Base-by-base conservation (phyloP, 1,140 invertebrate species). In the Pachypeltis micranthus region DNA sequence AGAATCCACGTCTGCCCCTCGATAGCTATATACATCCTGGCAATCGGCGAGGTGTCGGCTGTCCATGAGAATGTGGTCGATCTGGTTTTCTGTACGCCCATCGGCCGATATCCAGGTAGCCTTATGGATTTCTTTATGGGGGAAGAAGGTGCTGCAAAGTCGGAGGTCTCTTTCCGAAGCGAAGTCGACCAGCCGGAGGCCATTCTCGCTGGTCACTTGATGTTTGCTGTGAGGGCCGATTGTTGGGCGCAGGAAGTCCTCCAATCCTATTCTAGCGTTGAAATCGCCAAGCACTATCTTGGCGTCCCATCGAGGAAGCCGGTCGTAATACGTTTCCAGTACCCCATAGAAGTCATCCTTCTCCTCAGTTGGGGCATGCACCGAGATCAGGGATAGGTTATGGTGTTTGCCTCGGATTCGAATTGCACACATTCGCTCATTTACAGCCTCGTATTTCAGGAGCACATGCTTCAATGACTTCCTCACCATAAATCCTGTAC, bases 181-280 rank as follows among this genome's bases (percentile, higher is more conserved):
- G 60, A 72, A 64, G 25, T 64, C 59, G 16, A 65, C 58, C 16
- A 69, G 56, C 56, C 62, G 62, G 24, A 59, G 19, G 3, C 64
- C 68, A 65, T 69, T 69, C 19, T 66, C 65, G 62, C 65, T 68
- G 4, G 58, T 34, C 31, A 7, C 12, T 31, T 62, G 21, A 64
- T 75, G 65, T 66, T 65, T 57, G 69, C 73, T 59, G 60, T 76
- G n/a, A 25, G 39, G 23, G 55, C 59, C 63, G 31, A 29, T 60
- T 44, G 44, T 64, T 29, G 26, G 23, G 39, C 54, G 29, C 25
- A 23, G 55, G 31, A 10, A 39, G 7, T 39, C 57, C 19, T 57
- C 44, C 39, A 44, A 58, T 26, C 59, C 56, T 39, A 66, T 58
- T 62, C 64, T 60, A n/a, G 65, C 63, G 44, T 66, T 66, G 34